Evolutionary conservation across 2,797 vertebrate genomes (phyloP).

Genomic region (Rhinichthys osculus): DNA sequence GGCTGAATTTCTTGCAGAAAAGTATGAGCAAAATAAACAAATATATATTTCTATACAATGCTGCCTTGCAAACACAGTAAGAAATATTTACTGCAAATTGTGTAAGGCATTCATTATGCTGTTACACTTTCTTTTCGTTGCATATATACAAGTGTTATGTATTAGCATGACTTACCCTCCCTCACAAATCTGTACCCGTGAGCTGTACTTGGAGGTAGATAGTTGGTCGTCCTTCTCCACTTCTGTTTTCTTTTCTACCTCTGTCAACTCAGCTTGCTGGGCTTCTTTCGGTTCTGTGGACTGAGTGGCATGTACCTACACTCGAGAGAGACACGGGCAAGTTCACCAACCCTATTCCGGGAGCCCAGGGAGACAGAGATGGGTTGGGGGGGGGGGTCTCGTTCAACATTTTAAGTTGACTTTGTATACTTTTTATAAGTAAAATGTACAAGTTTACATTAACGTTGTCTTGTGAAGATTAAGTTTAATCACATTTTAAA

Average conservation of each 20-base stretch:
- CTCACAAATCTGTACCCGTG: conserved; percentile 85
- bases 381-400: conserved; percentile 64
- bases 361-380: conserved; percentile 76
- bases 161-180: conserved; percentile 82
- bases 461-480: conserved; percentile 19
- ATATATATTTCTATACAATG: neutral
- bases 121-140: neutral
- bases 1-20: neutral
- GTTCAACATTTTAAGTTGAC: conserved; percentile 65
- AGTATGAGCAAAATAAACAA: neutral
- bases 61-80: neutral
- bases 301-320: conserved; percentile 86
- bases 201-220: conserved; percentile 78
- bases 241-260: conserved; percentile 71
- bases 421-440: neutral
- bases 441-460: neutral
- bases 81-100: neutral
- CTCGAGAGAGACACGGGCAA: conserved; percentile 75
- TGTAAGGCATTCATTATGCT: neutral
- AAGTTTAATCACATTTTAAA: conserved; percentile 3
- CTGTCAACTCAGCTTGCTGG: conserved; percentile 76
- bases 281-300: conserved; percentile 78
- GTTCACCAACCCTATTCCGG: conserved; percentile 78
- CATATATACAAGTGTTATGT: neutral
- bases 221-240: conserved; percentile 72